Percentiles rank a stretch among this genome's conserved stretches.
phyloP scores from a whole-genome alignment of 2,797 vertebrate genomes.

The Pelochelys cantorii region DNA sequence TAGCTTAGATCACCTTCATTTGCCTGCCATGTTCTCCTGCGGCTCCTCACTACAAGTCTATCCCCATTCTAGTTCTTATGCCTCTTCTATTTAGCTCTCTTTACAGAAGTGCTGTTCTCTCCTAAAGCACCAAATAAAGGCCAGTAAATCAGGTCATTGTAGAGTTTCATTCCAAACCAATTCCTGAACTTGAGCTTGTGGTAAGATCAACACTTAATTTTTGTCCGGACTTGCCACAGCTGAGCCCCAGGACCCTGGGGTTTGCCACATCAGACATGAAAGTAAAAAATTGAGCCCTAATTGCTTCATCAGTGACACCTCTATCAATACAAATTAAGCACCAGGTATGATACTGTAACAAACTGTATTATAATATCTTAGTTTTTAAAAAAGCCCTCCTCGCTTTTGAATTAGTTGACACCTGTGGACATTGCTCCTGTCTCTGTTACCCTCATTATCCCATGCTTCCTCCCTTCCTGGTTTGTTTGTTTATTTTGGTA shows the following conservation, averaged over 20 bases:
- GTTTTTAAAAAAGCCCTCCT: background rate
- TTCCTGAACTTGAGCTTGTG: background rate
- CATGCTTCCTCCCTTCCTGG: background rate
- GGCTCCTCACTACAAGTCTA: background rate
- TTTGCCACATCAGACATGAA: no score
- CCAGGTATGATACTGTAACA: background rate
- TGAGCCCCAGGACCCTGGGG: no score
- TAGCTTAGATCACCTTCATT: background rate
- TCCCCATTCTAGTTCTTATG: background rate
- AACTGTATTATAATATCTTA: background rate
- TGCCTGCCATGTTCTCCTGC: background rate
- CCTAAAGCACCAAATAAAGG: background rate
- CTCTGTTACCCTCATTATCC: fast-evolving
- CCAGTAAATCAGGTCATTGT: background rate
- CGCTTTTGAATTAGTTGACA: background rate
- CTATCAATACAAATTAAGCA: no score
- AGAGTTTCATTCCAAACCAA: background rate
- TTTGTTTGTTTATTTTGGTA: background rate
- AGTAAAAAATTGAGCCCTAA: no score
- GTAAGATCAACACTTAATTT: background rate
- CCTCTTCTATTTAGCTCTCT: background rate
- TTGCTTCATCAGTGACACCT: no score
- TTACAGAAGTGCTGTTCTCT: background rate
- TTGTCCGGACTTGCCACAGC: no score
- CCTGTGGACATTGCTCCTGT: background rate